A percentile compares a stretch with the other conserved stretches of the same genome.
phyloP scores from a whole-genome alignment of 2,113 vertebrate species.

The Aphyosemion australe region DNA sequence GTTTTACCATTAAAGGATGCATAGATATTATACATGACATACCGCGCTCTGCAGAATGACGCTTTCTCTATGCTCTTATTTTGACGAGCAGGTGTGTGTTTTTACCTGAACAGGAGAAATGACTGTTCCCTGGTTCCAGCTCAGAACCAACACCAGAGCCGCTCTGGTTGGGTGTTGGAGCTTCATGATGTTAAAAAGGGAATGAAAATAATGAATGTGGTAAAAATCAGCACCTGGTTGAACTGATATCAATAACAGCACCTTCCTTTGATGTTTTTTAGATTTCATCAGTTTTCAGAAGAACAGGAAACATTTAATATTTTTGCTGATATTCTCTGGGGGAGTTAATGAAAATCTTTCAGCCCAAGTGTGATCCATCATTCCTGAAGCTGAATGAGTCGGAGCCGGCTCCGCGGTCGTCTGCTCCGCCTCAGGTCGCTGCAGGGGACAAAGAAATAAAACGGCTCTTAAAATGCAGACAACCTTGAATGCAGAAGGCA shows the following conservation, averaged over 20 bases:
- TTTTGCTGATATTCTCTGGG: not conserved
- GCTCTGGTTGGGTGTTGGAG: no score
- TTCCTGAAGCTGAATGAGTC: conserved; percentile 22
- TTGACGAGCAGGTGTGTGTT: no score
- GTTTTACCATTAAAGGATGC: no score
- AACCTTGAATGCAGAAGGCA: conserved; percentile 25
- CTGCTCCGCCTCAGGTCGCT: conserved; percentile 15
- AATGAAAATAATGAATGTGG: no score
- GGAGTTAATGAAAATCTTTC: conserved; percentile 8
- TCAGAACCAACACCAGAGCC: no score
- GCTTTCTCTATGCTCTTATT: no score
- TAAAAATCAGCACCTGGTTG: not conserved
- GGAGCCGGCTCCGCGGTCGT: conserved; percentile 5
- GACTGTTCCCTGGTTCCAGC: no score
- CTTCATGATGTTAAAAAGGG: no score
- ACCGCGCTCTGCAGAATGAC: no score
- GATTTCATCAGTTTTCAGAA: not conserved
- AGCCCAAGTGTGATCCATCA: conserved; percentile 23
- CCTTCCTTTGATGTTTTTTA: no score
- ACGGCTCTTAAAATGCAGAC: conserved; percentile 9
- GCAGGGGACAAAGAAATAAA: conserved; percentile 33
- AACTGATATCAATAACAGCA: not conserved
- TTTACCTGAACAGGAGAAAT: no score
- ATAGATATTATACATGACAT: no score
- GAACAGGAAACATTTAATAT: not conserved